Evolutionary conservation across 2,888 invertebrate genomes (phyloP).

Genomic region (Heteromurus nitidus): DNA sequence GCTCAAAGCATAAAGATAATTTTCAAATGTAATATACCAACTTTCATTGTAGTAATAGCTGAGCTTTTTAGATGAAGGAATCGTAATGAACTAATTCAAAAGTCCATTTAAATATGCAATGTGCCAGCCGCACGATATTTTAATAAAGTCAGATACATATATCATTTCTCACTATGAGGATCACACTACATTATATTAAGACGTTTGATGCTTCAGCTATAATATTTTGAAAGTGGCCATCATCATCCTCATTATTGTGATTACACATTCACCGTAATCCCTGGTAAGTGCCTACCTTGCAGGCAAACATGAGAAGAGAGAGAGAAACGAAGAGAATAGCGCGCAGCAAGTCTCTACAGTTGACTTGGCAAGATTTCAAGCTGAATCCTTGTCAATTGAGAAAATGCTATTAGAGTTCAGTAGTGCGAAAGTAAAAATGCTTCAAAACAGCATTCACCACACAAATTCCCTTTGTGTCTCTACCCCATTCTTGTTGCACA

Average conservation of each 20-base stretch:
- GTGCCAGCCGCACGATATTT: not conserved
- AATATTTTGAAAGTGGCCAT: constrained; percentile 60
- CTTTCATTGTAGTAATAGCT: too few species aligned
- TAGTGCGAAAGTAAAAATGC: constrained; percentile 65
- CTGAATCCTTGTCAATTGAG: constrained; percentile 50
- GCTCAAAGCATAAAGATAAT: too few species aligned
- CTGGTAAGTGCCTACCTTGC: constrained; percentile 28
- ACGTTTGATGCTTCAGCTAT: constrained; percentile 21
- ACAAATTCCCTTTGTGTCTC: constrained; percentile 34
- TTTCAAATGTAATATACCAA: too few species aligned
- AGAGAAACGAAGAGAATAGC: too few species aligned
- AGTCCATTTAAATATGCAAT: constrained; percentile 20
- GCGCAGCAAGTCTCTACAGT: constrained; percentile 34
- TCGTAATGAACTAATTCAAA: constrained; percentile 54
- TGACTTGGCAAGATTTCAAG: constrained; percentile 65
- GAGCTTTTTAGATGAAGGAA: too few species aligned
- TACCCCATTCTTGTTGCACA: constrained; percentile 46
- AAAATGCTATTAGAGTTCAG: constrained; percentile 63
- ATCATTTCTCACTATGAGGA: constrained; percentile 2
- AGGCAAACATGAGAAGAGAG: too few species aligned
- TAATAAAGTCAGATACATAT: constrained; percentile 26
- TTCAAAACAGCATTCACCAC: constrained; percentile 60
- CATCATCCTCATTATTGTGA: constrained; percentile 38
- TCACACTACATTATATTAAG: too few species aligned
- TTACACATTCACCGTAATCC: constrained; percentile 34